These are phyloP conservation scores for Actinostola sp. DNA, from an alignment of 92 coral and sea anemone species.

Conservation along the genomic window DNA sequence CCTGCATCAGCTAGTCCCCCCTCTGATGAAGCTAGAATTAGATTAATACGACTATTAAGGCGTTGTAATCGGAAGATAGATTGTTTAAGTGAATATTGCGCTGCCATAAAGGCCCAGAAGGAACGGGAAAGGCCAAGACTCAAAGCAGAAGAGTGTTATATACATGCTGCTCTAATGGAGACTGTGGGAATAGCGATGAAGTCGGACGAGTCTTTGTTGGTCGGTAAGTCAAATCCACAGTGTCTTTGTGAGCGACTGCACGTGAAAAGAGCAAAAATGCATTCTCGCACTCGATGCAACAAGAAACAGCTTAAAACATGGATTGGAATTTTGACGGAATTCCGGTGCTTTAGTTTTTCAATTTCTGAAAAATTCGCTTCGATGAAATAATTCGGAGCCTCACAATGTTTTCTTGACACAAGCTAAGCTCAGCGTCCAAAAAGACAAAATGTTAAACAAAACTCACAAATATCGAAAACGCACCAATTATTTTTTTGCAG, in stretches of 20 bases:
- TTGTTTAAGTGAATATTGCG: conserved; percentile 9
- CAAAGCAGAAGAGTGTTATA: neutral
- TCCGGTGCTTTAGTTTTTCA: too few relatives aligned
- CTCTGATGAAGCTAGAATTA: conserved; percentile 29
- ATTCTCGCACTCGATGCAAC: neutral
- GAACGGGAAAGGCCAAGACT: too few relatives aligned
- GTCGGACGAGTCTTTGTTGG: conserved; percentile 20
- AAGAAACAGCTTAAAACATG: too few relatives aligned
- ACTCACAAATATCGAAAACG: neutral
- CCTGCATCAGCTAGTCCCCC: conserved; percentile 70
- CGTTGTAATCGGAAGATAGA: conserved; percentile 20
- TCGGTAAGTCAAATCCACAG: conserved; percentile 39
- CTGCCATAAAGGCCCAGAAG: too few relatives aligned
- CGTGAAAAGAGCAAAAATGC: conserved; percentile 31
- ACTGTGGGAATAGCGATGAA: conserved; percentile 15
- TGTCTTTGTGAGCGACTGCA: conserved; percentile 21
- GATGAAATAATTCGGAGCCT: too few relatives aligned
- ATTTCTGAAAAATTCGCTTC: too few relatives aligned
- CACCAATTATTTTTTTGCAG: too few relatives aligned
- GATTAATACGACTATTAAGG: conserved; percentile 20
- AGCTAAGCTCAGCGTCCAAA: neutral
- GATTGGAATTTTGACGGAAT: too few relatives aligned
- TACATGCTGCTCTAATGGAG: conserved; percentile 39
- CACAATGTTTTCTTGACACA: too few relatives aligned
- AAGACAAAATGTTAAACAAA: neutral